Evolutionary conservation across 2,797 vertebrate species (phyloP).

Genomic region (Mareca strepera): DNA sequence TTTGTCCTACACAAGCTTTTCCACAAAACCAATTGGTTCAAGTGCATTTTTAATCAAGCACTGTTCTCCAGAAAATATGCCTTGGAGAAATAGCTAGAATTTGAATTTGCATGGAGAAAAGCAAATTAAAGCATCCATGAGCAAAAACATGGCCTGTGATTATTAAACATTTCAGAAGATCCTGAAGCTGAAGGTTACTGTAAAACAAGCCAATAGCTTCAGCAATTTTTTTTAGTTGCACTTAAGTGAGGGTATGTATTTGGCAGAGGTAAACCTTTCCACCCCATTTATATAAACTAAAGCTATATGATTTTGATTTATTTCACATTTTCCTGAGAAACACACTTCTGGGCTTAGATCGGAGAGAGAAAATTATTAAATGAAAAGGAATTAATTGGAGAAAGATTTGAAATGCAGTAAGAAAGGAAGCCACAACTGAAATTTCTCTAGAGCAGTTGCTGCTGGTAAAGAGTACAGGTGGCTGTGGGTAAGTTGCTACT

Average conservation of each 20-base stretch:
- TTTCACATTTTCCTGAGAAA: neutral
- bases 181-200: neutral
- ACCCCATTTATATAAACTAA: neutral
- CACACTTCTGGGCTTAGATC: neutral
- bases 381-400: neutral
- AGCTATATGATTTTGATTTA: neutral
- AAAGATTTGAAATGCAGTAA: neutral
- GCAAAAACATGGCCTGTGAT: neutral
- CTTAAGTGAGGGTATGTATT: neutral
- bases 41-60: neutral
- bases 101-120: neutral
- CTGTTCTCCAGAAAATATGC: neutral
- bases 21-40: conserved; percentile 46
- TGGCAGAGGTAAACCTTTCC: neutral
- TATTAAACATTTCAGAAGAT: neutral
- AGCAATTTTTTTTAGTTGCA: neutral
- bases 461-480: neutral
- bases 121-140: neutral
- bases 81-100: neutral
- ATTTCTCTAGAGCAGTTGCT: neutral
- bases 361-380: neutral
- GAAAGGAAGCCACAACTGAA: neutral
- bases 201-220: neutral
- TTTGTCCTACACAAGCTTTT: conserved; percentile 39
- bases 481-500: neutral